Percentiles rank a stretch among this genome's conserved stretches.
phyloP scores from a whole-genome alignment of 2,888 invertebrate species.

The Acanthosepion esculentum region DNA sequence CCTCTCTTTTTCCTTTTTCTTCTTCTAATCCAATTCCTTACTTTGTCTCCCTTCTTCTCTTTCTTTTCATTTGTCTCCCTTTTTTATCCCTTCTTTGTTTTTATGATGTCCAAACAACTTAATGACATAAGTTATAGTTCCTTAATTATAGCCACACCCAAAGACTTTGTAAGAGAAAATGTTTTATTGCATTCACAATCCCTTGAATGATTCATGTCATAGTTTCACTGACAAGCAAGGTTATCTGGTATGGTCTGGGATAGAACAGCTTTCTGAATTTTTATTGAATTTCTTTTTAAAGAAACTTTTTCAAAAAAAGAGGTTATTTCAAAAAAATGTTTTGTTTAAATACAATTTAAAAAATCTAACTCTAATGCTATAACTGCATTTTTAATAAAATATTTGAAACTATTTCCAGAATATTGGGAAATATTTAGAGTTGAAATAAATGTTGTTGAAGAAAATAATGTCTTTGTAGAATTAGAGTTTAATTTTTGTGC shows the following conservation, averaged over 20 bases:
- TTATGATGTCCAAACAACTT: not conserved
- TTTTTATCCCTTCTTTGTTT: not conserved
- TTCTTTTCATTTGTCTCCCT: not conserved
- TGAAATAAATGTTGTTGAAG: too few species aligned
- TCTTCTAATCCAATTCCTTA: not conserved
- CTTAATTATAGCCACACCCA: not conserved
- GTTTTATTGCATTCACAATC: not conserved
- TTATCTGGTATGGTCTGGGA: not conserved
- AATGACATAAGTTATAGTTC: not conserved
- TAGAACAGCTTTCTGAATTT: not conserved
- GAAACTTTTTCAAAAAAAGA: not conserved
- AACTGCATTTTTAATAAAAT: too few species aligned
- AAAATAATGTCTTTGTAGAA: too few species aligned
- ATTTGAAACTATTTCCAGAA: too few species aligned
- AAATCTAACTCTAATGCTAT: too few species aligned
- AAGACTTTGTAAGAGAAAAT: not conserved
- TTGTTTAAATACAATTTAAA: too few species aligned
- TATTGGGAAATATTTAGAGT: too few species aligned
- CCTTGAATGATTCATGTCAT: not conserved
- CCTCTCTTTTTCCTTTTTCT: not conserved
- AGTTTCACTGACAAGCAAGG: not conserved
- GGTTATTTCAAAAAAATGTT: too few species aligned
- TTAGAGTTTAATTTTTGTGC: too few species aligned
- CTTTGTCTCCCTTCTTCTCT: not conserved
- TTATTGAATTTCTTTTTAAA: not conserved